Evolutionary conservation across 2,888 invertebrate genomes (phyloP).

Genomic region (Erannis defoliaria): DNA sequence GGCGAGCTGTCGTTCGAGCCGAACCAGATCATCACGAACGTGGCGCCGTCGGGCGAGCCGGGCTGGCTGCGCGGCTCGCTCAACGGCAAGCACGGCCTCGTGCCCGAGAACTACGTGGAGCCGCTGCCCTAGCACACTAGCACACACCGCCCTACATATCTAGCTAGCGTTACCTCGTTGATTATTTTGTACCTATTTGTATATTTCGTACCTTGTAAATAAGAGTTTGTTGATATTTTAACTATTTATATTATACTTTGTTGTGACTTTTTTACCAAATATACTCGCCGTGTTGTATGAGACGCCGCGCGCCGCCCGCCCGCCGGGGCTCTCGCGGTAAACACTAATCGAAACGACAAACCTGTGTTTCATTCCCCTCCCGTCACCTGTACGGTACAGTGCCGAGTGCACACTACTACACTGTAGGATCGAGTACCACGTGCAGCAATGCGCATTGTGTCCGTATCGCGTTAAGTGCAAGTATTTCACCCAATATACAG

Average conservation of each 20-base stretch:
- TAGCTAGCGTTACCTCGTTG: conserved; percentile 68
- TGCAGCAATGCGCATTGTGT: no score
- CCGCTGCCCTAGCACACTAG: conserved; percentile 88
- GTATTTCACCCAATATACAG: no score
- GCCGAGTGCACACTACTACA: no score
- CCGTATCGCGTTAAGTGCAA: no score
- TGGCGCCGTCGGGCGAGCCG: conserved; percentile 97
- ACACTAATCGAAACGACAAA: conserved; percentile 36
- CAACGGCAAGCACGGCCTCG: conserved; percentile 96
- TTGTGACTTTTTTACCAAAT: conserved; percentile 86
- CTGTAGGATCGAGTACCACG: no score
- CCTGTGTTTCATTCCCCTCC: conserved; percentile 22
- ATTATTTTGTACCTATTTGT: conserved; percentile 77
- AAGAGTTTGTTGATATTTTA: conserved; percentile 83
- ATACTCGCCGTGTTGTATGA: conserved; percentile 62
- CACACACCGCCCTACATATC: conserved; percentile 42
- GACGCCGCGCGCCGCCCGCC: conserved; percentile 8
- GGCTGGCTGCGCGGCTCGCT: conserved; percentile 99
- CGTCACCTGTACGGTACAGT: no score
- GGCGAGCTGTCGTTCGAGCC: conserved; percentile 99
- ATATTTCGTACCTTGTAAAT: conserved; percentile 84
- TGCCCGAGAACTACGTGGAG: conserved; percentile 99
- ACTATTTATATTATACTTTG: conserved; percentile 82
- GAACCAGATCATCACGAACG: conserved; percentile 98
- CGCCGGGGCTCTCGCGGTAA: conserved; percentile 49